These are phyloP conservation scores for Drosophila nasuta DNA, from an alignment of 1,140 invertebrate genomes.

Conservation along the genomic window DNA sequence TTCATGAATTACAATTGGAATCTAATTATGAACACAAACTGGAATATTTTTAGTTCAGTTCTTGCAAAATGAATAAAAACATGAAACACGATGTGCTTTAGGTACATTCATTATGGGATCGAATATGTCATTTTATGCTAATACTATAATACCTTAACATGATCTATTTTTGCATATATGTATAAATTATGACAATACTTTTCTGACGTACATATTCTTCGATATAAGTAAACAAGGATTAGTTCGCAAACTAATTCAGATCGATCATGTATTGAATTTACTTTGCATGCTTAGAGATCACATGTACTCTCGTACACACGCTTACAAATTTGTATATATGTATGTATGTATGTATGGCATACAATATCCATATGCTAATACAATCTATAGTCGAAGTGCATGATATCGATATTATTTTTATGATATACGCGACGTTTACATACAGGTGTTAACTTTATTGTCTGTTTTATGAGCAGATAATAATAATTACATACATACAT, in stretches of 20 bases:
- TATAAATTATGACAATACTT: neutral
- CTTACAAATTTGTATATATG: neutral
- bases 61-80: neutral
- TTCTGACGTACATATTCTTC: neutral
- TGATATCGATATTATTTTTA: neutral
- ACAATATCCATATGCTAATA: neutral
- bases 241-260: neutral
- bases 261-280: neutral
- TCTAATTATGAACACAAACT: neutral
- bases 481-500: neutral
- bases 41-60: constrained; percentile 4
- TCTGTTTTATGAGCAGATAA: neutral
- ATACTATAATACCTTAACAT: neutral
- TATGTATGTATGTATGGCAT: too few relatives aligned
- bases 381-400: neutral
- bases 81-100: neutral
- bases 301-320: neutral
- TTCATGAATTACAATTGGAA: neutral
- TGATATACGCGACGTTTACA: neutral
- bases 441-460: constrained; percentile 10
- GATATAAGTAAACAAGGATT: neutral
- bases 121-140: neutral
- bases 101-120: neutral
- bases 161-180: neutral
- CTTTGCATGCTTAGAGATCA: neutral